These are phyloP conservation scores for Sturmia bella DNA, from an alignment of 2,888 invertebrate genomes.

Conservation along the genomic window DNA sequence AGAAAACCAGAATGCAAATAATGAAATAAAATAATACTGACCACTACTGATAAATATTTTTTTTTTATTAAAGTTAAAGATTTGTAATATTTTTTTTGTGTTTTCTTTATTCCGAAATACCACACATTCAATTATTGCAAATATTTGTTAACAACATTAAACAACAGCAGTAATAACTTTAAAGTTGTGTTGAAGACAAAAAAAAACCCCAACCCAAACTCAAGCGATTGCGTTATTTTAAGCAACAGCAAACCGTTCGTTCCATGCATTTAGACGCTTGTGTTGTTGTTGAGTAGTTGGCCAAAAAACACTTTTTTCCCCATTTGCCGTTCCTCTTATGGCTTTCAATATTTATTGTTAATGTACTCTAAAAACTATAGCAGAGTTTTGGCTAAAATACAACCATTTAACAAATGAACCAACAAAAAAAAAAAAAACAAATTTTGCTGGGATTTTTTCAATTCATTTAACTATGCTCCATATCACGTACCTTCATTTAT, in stretches of 20 bases:
- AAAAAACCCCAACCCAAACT: constrained; percentile 1
- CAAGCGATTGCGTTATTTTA: constrained; percentile 11
- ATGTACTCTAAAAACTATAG: constrained; percentile 7
- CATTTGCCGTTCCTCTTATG: background rate
- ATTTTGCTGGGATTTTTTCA: background rate
- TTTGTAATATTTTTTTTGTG: background rate
- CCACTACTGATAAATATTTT: background rate
- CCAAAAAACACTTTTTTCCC: background rate
- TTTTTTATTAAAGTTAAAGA: background rate
- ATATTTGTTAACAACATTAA: constrained; percentile 29
- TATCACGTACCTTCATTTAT: constrained; percentile 45
- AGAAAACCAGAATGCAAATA: background rate
- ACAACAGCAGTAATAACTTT: background rate
- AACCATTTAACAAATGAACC: background rate
- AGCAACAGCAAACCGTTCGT: background rate
- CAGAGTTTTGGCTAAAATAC: constrained; percentile 7
- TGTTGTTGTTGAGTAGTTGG: constrained; percentile 13
- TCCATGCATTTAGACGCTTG: background rate
- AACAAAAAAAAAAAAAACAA: background rate
- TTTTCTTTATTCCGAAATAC: background rate
- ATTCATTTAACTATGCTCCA: constrained; percentile 19
- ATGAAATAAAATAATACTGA: constrained; percentile 7
- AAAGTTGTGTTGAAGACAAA: background rate
- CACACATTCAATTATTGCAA: constrained; percentile 32
- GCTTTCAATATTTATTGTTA: constrained; percentile 11